These are phyloP conservation scores for Poeciliopsis prolifica DNA, from an alignment of 2,113 vertebrate genomes.

Conservation along the genomic window DNA sequence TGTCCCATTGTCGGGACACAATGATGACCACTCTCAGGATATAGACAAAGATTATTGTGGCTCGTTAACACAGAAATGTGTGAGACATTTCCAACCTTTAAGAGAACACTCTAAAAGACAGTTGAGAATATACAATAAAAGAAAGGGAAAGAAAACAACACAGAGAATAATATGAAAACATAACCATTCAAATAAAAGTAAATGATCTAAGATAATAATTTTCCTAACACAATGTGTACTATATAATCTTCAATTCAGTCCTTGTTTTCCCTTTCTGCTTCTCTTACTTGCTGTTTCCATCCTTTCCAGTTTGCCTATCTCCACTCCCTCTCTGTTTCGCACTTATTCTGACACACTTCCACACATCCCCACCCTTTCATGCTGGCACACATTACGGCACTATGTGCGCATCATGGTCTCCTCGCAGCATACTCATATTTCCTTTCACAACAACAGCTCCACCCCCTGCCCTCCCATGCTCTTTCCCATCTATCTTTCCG, in stretches of 20 bases:
- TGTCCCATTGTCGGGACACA: no score
- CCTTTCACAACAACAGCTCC: constrained; percentile 63
- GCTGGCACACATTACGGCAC: constrained; percentile 59
- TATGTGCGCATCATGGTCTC: constrained; percentile 53
- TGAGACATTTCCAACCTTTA: no score
- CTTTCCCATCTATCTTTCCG: constrained; percentile 46
- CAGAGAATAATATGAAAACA: no score
- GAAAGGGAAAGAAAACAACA: no score
- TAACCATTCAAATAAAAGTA: no score
- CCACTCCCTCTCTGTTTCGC: constrained; percentile 61
- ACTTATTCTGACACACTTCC: constrained; percentile 68
- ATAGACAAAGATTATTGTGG: no score
- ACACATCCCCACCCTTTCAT: constrained; percentile 60
- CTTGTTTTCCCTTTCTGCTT: constrained; percentile 53
- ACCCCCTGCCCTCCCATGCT: constrained; percentile 37
- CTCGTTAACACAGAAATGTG: no score
- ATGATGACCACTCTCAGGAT: no score
- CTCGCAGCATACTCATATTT: constrained; percentile 66
- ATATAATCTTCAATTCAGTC: constrained; percentile 19
- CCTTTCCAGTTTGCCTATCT: constrained; percentile 49
- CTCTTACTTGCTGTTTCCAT: constrained; percentile 56
- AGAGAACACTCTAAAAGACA: no score
- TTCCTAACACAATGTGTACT: not conserved
- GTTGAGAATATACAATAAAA: no score
- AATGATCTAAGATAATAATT: no score